phyloP scores from a whole-genome alignment of 1,140 invertebrate species.

The Mya arenaria region DNA sequence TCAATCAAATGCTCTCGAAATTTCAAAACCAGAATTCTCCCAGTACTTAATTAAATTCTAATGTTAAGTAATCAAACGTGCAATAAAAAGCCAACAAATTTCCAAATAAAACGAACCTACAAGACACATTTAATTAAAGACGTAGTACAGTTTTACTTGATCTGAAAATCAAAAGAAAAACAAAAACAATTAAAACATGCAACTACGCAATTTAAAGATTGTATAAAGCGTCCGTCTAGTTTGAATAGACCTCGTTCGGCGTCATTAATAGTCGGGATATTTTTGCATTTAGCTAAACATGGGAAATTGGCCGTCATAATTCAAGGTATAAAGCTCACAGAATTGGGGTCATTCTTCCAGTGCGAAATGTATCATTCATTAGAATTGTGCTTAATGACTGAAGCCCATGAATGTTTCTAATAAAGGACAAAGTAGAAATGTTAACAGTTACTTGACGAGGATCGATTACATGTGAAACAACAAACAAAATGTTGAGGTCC shows the following conservation, averaged over 20 bases:
- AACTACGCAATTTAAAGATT: conserved; percentile 12
- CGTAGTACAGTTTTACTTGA: conserved; percentile 2
- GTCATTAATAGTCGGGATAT: conserved; percentile 1
- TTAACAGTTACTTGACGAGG: no score
- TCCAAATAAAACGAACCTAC: conserved; percentile 28
- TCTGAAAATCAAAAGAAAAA: conserved; percentile 41
- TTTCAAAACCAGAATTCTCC: neutral
- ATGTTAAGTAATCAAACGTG: conserved; percentile 29
- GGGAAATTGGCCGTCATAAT: no score
- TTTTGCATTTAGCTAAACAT: no score
- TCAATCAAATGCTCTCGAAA: neutral
- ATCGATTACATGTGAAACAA: no score
- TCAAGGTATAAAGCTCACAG: no score
- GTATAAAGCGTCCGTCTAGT: neutral
- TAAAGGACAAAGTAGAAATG: conserved; percentile 18
- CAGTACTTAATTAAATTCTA: conserved; percentile 42
- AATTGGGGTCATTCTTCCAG: neutral
- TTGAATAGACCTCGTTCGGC: conserved; percentile 2
- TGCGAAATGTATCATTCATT: neutral
- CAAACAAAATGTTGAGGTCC: no score
- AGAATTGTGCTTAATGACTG: conserved; percentile 3
- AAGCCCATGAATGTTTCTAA: neutral
- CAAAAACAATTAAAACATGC: conserved; percentile 46
- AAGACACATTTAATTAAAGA: conserved; percentile 34
- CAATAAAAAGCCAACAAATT: conserved; percentile 28